Percentiles rank a stretch among this genome's conserved stretches.
Conservation (phyloP, 2,888 invertebrate species). For the Sepioteuthis lessoniana region DNA sequence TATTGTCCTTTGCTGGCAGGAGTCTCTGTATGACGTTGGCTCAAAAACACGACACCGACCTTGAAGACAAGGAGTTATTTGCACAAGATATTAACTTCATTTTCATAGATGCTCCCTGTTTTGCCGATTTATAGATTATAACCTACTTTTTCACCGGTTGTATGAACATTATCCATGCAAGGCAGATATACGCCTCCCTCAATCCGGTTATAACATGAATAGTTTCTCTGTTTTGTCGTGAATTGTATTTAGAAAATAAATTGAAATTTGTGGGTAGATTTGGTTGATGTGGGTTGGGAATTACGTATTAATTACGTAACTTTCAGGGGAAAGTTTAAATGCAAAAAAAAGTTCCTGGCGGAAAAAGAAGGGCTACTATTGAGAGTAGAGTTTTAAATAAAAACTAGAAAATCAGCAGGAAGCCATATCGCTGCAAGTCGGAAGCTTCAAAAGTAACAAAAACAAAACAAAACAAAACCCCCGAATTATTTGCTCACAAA, state of each 20-base stretch:
- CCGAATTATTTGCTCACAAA: no score
- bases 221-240: not conserved
- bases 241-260: not conserved
- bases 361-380: no score
- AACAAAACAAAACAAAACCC: no score
- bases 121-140: not conserved
- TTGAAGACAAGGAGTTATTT: not conserved
- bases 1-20: not conserved
- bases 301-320: not conserved
- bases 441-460: no score
- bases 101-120: not conserved
- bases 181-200: not conserved
- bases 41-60: not conserved
- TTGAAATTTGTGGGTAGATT: not conserved
- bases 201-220: not conserved
- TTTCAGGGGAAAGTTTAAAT: no score
- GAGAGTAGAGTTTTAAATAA: no score
- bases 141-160: not conserved
- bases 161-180: not conserved
- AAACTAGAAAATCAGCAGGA: no score
- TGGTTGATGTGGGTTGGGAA: not conserved
- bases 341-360: no score
- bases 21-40: not conserved
- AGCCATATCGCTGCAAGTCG: no score
- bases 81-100: not conserved